Percentiles rank a stretch among this genome's conserved stretches.
Evolutionary conservation across 1,140 invertebrate genomes (phyloP).

Genomic region (Cotesia vestalis): DNA sequence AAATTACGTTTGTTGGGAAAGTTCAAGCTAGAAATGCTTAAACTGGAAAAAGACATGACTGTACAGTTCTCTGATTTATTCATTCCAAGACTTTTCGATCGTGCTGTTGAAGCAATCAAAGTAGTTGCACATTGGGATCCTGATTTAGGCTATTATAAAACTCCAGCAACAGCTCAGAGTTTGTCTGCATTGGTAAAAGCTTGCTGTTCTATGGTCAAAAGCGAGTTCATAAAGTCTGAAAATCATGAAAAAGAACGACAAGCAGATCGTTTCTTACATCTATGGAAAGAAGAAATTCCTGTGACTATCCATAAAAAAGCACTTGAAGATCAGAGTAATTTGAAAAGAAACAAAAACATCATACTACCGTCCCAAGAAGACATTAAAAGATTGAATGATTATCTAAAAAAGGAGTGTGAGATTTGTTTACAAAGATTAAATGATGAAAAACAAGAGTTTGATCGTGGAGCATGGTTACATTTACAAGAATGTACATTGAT

Average conservation of each 20-base stretch:
- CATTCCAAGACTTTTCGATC: not conserved
- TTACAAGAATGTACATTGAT: slow-evolving; percentile 20
- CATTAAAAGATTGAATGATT: slow-evolving; percentile 17
- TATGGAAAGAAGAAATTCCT: slow-evolving; percentile 14
- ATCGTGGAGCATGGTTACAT: not conserved
- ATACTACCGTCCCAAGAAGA: slow-evolving; percentile 4
- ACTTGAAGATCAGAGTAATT: not conserved
- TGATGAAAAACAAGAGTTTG: not conserved
- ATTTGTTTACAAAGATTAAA: slow-evolving; percentile 5
- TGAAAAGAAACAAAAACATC: slow-evolving; percentile 1
- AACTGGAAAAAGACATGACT: not conserved
- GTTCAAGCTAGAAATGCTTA: not conserved
- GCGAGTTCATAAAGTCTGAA: not conserved
- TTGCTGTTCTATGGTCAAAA: not conserved
- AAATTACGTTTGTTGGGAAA: not conserved
- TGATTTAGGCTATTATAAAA: not conserved
- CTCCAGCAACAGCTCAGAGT: not conserved
- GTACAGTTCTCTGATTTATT: not conserved
- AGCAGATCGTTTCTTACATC: not conserved
- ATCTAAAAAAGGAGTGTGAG: slow-evolving; percentile 6
- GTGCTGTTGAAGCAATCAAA: not conserved
- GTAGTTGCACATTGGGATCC: slow-evolving; percentile 3
- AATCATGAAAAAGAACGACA: not conserved
- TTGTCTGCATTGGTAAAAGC: not conserved
- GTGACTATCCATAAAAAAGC: not conserved